Conservation (phyloP, 2,113 vertebrate species). For the Rhagologus leucostigma region DNA sequence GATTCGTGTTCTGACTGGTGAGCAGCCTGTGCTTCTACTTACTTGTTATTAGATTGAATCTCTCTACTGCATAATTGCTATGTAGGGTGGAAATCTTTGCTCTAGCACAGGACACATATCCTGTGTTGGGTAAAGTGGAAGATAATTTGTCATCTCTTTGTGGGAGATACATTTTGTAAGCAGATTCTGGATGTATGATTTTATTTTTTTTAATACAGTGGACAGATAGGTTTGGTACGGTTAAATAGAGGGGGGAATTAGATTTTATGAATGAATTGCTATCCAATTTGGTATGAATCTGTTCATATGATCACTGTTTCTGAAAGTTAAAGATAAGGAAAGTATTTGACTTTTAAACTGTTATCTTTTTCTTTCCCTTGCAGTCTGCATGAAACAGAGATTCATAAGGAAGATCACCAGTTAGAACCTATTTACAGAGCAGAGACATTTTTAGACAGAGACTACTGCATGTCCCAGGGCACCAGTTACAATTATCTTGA, state of each 20-base stretch:
- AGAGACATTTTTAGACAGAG: constrained; percentile 95
- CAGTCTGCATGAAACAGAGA: constrained; percentile 93
- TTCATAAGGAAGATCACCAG: constrained; percentile 91
- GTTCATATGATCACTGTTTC: background rate
- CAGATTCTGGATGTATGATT: background rate
- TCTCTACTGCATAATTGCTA: background rate
- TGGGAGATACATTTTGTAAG: background rate
- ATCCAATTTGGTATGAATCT: background rate
- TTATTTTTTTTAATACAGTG: background rate
- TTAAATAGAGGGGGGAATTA: background rate
- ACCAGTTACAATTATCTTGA: constrained; percentile 98
- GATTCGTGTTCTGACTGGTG: constrained; percentile 96
- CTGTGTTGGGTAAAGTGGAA: background rate
- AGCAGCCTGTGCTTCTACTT: constrained; percentile 37
- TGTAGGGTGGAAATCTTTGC: background rate
- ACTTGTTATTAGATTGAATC: background rate
- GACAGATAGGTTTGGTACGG: background rate
- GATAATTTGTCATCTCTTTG: background rate
- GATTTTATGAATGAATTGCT: background rate
- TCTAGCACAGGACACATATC: background rate
- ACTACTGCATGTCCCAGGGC: constrained; percentile 96
- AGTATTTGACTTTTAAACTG: constrained; percentile 29
- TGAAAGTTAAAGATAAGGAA: background rate
- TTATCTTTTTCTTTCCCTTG: constrained; percentile 58
- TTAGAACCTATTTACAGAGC: constrained; percentile 91